Evolutionary conservation across 2,113 vertebrate genomes (phyloP).

Genomic region (Procavia capensis): DNA sequence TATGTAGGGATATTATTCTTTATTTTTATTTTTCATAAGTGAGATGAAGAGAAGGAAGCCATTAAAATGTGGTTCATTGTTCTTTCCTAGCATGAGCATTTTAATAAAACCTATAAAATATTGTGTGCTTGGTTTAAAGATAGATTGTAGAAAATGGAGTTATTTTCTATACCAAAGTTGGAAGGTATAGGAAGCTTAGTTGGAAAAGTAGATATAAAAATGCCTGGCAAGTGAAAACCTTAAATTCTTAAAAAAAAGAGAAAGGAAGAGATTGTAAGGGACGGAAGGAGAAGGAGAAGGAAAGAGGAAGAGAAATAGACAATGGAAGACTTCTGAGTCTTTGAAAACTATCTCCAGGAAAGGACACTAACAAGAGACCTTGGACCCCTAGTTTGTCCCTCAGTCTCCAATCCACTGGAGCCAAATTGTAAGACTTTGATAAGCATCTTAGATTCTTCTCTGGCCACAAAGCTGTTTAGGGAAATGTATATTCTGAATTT

Average conservation of each 20-base stretch:
- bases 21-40: not conserved
- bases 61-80: not conserved
- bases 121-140: not conserved
- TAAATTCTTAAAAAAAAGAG: not conserved
- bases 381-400: not conserved
- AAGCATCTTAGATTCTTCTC: not conserved
- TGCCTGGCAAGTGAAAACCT: not conserved
- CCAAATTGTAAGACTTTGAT: not conserved
- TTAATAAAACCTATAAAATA: constrained; percentile 7
- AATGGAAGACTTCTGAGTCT: not conserved
- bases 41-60: not conserved
- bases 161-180: not conserved
- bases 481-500: not conserved
- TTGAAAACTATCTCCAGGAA: not conserved
- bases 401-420: not conserved
- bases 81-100: not conserved
- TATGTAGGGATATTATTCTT: not conserved
- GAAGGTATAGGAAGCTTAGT: not conserved
- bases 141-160: not conserved
- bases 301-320: not conserved
- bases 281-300: not conserved
- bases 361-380: not conserved
- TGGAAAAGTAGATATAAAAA: not conserved
- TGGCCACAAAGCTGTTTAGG: not conserved
- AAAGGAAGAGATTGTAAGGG: rapidly evolving